Conservation (phyloP, 2,888 invertebrate species). For the Lycocerus yunnanus region DNA sequence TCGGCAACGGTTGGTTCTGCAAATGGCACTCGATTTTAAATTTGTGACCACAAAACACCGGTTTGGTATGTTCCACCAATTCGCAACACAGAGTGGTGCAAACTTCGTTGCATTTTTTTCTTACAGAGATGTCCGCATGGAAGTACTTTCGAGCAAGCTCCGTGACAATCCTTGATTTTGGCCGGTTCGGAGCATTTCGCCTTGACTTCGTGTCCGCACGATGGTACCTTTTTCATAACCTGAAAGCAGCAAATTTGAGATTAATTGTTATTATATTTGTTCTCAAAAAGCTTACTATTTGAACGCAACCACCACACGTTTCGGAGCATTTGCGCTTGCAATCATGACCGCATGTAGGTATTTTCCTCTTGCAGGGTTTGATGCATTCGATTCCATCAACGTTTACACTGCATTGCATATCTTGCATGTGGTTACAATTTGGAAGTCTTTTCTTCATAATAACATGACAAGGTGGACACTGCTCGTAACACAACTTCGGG, state of each 20-base stretch:
- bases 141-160: not conserved
- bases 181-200: not conserved
- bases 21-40: slow-evolving; percentile 55
- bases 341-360: not conserved
- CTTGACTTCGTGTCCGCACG: not conserved
- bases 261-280: too few species aligned
- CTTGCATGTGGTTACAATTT: not conserved
- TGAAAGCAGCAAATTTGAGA: too few species aligned
- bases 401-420: not conserved
- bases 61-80: slow-evolving; percentile 24
- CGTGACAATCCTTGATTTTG: not conserved
- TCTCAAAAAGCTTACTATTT: slow-evolving; percentile 36
- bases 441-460: not conserved
- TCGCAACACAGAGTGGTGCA: not conserved
- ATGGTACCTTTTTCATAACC: not conserved
- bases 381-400: not conserved
- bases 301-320: slow-evolving; percentile 57
- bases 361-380: not conserved
- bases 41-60: slow-evolving; percentile 59
- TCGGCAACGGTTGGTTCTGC: slow-evolving; percentile 9
- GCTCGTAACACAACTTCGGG: not conserved
- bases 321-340: slow-evolving; percentile 52
- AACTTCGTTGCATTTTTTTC: slow-evolving; percentile 21
- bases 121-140: slow-evolving; percentile 57
- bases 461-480: not conserved